Conservation (phyloP, 2,888 invertebrate genomes). For the Hipparchia semele region DNA sequence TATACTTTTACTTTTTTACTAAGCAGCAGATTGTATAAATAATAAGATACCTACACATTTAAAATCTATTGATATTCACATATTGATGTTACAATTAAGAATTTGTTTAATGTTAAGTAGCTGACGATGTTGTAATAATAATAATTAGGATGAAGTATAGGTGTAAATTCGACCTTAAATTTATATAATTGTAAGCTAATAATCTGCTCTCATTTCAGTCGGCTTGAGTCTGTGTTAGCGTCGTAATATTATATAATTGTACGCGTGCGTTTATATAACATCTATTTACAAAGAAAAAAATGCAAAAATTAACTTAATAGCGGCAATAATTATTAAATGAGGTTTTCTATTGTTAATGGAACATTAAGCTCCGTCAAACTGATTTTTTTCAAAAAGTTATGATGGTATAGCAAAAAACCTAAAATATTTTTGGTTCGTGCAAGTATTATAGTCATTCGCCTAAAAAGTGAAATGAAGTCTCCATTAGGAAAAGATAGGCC, state of each 20-base stretch:
- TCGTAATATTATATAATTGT: constrained; percentile 51
- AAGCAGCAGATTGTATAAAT: constrained; percentile 21
- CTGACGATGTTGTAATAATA: constrained; percentile 24
- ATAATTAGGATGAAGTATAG: constrained; percentile 24
- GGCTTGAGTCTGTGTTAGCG: constrained; percentile 64
- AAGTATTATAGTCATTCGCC: too few relatives aligned
- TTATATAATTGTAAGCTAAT: constrained; percentile 39
- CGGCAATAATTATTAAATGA: not conserved
- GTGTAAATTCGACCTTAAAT: constrained; percentile 41
- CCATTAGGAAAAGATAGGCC: too few relatives aligned
- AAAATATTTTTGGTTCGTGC: not conserved
- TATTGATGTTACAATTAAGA: constrained; percentile 27
- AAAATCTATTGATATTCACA: constrained; percentile 24
- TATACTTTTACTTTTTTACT: constrained; percentile 18
- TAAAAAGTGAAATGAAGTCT: too few relatives aligned
- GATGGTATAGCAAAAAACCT: too few relatives aligned
- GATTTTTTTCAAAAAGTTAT: too few relatives aligned
- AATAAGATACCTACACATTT: constrained; percentile 19
- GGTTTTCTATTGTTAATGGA: not conserved
- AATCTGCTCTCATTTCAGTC: constrained; percentile 66
- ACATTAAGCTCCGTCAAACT: too few relatives aligned
- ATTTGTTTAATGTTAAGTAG: constrained; percentile 24
- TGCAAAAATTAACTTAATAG: not conserved
- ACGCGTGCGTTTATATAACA: constrained; percentile 61
- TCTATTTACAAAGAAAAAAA: constrained; percentile 2